A percentile compares a stretch with the other conserved stretches of the same genome.
These are phyloP conservation scores for Drosophila punjabiensis DNA, from an alignment of 1,140 invertebrate species.

Conservation along the genomic window DNA sequence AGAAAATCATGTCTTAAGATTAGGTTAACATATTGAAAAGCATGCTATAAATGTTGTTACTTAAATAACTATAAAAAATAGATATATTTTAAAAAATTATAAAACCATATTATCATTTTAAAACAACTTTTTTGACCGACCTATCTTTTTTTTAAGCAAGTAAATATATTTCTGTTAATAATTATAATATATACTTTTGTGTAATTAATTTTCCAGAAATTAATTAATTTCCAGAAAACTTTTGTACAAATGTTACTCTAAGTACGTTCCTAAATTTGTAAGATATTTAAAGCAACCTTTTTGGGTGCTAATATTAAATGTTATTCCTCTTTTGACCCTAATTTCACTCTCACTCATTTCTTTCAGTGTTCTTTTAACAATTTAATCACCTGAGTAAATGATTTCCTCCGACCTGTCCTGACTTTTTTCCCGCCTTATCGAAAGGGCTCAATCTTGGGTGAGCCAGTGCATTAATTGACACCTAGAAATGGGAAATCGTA, in stretches of 20 bases:
- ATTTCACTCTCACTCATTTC: not conserved
- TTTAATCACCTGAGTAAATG: conserved; percentile 61
- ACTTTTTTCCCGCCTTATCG: conserved; percentile 59
- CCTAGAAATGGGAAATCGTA: conserved; percentile 50
- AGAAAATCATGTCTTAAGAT: too few species aligned
- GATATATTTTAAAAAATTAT: too few species aligned
- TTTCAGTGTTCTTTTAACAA: conserved; percentile 52
- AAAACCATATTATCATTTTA: too few species aligned
- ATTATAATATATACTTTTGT: too few species aligned
- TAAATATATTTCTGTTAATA: too few species aligned
- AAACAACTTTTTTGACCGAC: too few species aligned
- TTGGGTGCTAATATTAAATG: not conserved
- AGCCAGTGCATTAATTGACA: conserved; percentile 75
- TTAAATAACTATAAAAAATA: too few species aligned
- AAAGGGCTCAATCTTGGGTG: conserved; percentile 54
- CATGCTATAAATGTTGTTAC: too few species aligned
- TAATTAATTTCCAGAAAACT: too few species aligned
- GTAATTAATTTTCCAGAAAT: too few species aligned
- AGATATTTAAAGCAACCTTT: not conserved
- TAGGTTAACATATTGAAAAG: too few species aligned
- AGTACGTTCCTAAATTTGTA: not conserved
- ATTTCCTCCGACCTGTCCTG: conserved; percentile 18
- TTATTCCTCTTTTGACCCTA: not conserved
- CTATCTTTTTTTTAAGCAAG: too few species aligned
- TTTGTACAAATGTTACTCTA: not conserved